Evolutionary conservation across 2,888 invertebrate genomes (phyloP), one percentile per base, ranked within the genome.

Genomic region (Drosophila mettleri): DNA sequence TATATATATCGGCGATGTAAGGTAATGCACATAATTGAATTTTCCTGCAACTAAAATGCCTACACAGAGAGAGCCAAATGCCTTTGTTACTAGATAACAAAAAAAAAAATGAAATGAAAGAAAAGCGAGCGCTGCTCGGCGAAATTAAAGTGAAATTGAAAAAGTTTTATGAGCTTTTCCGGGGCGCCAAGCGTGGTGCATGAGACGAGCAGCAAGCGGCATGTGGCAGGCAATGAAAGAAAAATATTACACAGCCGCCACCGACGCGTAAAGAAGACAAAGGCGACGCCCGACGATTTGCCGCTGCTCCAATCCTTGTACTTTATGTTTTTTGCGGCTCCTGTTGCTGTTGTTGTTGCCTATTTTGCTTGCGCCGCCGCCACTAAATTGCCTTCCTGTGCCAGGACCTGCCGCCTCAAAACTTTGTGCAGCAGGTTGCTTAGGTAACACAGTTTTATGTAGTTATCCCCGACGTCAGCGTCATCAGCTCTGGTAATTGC

Each of bases 111-210:
- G 29, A 27, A 51, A 36, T 36, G 14, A 54, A 24, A 24, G 54
- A 24, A 72, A 62, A 53, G 36, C 31, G 58, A 51, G 38, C 38
- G 61, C 53, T 59, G 53, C 45, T 27, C 62, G 68, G 68, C 58
- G 52, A 83, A 89, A 89, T 89, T 86, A 86, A 86, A 86, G 88
- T 76, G 84, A 89, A 89, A 90, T 89, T 90, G 89, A 90, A 90
- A 90, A 89, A 90, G 89, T 89, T 89, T 89, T 88, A 89, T 89
- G 89, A 90, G 90, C 77, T 90, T 90, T 87, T 82, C 80, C 82
- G 49, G 34, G 34, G 49, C 49, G 49, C 49, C 49, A 49, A 49
- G 34, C 49, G 49, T 22, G 20, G 29, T 20, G 31, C 29, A 7
- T 4, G 18, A 16, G 46, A 18, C 29, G 49, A 34, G 71, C 12